phyloP scores from a whole-genome alignment of 2,113 vertebrate species.

The Pardalotus punctatus region DNA sequence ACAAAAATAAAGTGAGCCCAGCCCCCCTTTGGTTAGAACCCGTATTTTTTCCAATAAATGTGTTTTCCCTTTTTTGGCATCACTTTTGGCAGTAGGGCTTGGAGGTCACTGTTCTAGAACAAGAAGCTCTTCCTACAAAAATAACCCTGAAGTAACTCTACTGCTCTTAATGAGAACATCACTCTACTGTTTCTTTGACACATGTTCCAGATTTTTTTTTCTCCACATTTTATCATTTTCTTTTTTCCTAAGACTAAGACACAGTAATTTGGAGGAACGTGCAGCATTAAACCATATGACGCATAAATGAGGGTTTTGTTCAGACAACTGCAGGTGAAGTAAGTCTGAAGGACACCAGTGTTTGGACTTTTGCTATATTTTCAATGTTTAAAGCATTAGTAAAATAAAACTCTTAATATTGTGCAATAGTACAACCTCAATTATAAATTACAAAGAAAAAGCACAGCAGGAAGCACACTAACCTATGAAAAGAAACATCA shows the following conservation, averaged over 20 bases:
- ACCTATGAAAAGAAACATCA: not conserved
- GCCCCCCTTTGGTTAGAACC: not conserved
- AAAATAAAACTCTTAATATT: not conserved
- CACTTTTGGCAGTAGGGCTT: not conserved
- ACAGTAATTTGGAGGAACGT: not conserved
- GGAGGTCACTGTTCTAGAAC: not conserved
- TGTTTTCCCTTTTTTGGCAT: conserved; percentile 6
- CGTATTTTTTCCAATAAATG: not conserved
- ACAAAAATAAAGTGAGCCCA: not conserved
- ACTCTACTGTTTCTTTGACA: not conserved
- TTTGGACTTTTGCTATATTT: not conserved
- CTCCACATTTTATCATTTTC: not conserved
- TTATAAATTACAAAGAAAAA: not conserved
- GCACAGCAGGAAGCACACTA: not conserved
- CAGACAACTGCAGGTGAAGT: not conserved
- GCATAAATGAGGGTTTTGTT: not conserved
- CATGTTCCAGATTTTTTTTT: not conserved
- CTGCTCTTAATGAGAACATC: conserved; percentile 17
- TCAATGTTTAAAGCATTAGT: not conserved
- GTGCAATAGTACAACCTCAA: not conserved
- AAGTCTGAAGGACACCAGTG: not conserved
- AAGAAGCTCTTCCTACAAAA: conserved; percentile 31
- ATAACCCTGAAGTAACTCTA: conserved; percentile 5
- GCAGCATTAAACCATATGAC: not conserved
- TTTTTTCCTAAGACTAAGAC: not conserved